Evolutionary conservation across 2,888 invertebrate genomes (phyloP), one percentile per base, ranked within the genome.

Genomic region (Mechanitis messenoides): DNA sequence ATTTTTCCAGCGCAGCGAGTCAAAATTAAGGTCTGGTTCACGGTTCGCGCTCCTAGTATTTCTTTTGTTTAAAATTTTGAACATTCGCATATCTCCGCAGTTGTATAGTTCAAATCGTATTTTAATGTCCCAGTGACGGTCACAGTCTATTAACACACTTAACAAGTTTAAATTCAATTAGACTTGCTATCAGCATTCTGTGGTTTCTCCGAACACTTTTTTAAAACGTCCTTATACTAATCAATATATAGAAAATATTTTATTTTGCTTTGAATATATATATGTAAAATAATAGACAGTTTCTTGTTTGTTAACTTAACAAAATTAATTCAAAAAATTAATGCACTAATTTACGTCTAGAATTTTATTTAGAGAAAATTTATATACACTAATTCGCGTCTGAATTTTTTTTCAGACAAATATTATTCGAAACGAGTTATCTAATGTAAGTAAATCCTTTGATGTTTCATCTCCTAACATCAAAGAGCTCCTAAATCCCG

Each of bases 61-160:
- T 59, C 56, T 64, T 64, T 59, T 55, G 57, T 55, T 47, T 70
- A 63, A 64, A 74, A 74, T 77, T 77, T 69, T 76, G 72, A 76
- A 74, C 74, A 74, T 71, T 71, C 70, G 71, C 73, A 72, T 73
- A 81, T 81, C 76, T 76, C 78, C 81, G 75, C 70, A 74, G 76
- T 75, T 72, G 69, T 81, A 83, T 82, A 71, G 78, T 77, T 80
- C 83, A 84, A 85, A 85, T 85, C 65, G 76, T 71, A 74, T 84
- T 86, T 87, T 85, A 86, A 88, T 85, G 80, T 71, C 72, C 72
- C 74, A 77, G 71, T 75, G 77, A 77, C 70, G 72, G 75, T 68
- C 75, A 70, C 70, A 69, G 71, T 75, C 77, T 78, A 83, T 82
- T 82, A 83, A 75, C 82, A 81, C 78, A 81, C 74, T 80, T 80